Percentiles rank a stretch among this genome's conserved stretches.
Conservation (phyloP, 2,888 invertebrate genomes). For the Hofmannophila pseudospretella region DNA sequence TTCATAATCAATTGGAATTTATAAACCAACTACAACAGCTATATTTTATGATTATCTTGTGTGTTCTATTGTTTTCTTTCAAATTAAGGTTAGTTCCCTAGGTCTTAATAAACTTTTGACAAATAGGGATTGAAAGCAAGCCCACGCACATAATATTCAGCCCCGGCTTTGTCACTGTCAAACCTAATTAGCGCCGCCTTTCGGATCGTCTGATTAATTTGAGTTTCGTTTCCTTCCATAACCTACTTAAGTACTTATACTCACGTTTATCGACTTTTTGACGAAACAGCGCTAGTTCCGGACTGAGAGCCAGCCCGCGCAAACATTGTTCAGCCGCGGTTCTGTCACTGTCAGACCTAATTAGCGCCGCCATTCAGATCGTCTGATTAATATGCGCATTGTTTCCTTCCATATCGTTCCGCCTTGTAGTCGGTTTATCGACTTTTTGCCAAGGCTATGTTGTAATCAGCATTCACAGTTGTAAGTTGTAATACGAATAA, state of each 20-base stretch:
- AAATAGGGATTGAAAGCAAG: not conserved
- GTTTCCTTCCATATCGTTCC: conserved; percentile 44
- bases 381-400: conserved; percentile 72
- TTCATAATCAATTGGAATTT: too few species aligned
- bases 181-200: conserved; percentile 68
- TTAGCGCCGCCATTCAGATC: conserved; percentile 67
- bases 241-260: too few species aligned
- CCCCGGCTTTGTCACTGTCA: conserved; percentile 63
- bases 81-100: too few species aligned
- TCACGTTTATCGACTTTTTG: too few species aligned
- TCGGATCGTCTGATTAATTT: conserved; percentile 71
- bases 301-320: conserved; percentile 16
- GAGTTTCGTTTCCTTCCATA: conserved; percentile 63
- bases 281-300: too few species aligned
- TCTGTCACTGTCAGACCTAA: conserved; percentile 73
- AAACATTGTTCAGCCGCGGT: conserved; percentile 46
- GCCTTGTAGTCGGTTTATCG: not conserved
- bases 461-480: too few species aligned
- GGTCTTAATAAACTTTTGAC: too few species aligned
- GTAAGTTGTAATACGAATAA: too few species aligned
- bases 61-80: too few species aligned
- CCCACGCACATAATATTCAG: conserved; percentile 45
- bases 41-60: too few species aligned
- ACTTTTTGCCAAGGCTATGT: too few species aligned
- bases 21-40: too few species aligned